A percentile compares a stretch with the other conserved stretches of the same genome.
These are phyloP conservation scores for Amblyjoppa proteus DNA, from an alignment of 2,888 invertebrate genomes.

Conservation along the genomic window DNA sequence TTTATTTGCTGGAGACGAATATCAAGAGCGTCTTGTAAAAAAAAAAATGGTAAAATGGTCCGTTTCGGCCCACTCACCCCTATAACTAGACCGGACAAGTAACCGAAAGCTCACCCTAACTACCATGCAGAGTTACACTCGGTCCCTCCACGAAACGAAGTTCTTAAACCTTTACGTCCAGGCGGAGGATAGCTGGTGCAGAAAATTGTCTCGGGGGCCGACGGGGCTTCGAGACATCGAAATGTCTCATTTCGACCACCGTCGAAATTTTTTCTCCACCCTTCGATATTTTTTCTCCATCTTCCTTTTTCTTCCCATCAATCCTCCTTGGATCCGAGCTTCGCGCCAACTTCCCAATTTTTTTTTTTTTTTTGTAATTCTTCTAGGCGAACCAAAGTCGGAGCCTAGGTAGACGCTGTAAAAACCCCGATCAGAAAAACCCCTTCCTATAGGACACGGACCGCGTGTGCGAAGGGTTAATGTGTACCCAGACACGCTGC, in stretches of 20 bases:
- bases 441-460: not conserved
- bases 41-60: not conserved
- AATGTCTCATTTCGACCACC: not conserved
- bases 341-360: not conserved
- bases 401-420: not conserved
- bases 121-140: not conserved
- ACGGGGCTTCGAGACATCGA: not conserved
- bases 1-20: not conserved
- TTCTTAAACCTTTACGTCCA: not conserved
- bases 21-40: not conserved
- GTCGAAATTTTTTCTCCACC: not conserved
- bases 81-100: not conserved
- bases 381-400: not conserved
- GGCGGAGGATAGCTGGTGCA: no score
- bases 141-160: not conserved
- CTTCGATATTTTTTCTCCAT: not conserved
- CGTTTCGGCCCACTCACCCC: not conserved
- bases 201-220: no score
- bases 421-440: not conserved
- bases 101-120: not conserved
- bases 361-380: not conserved
- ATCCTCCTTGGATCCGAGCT: no score
- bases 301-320: not conserved
- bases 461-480: constrained; percentile 17
- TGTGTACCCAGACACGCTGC: constrained; percentile 48